Evolutionary conservation across 2,888 invertebrate genomes (phyloP).

Genomic region (Limnephilus lunatus): DNA sequence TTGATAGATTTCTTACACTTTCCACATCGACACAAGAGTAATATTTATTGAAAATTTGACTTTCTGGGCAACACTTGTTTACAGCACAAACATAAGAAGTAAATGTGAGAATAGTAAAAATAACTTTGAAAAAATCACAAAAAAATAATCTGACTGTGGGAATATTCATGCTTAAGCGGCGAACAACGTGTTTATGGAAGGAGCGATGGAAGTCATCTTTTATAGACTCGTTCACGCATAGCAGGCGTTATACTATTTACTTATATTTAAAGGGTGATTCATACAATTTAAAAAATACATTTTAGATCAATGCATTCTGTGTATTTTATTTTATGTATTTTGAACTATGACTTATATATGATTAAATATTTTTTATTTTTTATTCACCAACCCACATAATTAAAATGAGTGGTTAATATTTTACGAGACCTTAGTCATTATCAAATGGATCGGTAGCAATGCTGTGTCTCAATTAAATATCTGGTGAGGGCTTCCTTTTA

Average conservation of each 20-base stretch:
- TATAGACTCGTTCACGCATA: neutral
- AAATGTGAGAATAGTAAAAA: neutral
- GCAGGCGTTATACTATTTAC: neutral
- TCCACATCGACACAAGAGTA: neutral
- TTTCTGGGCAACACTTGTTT: neutral
- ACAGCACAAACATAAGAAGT: neutral
- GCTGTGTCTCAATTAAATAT: too few species aligned
- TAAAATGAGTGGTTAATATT: too few species aligned
- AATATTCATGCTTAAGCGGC: neutral
- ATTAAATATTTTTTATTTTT: too few species aligned
- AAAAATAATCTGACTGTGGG: neutral
- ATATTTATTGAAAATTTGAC: neutral
- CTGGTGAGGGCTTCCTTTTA: too few species aligned
- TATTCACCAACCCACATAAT: too few species aligned
- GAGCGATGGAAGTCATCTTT: neutral
- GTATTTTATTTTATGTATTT: too few species aligned
- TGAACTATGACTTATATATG: too few species aligned
- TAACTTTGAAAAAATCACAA: neutral
- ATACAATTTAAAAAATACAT: neutral
- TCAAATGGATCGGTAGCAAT: too few species aligned
- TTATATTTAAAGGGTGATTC: neutral
- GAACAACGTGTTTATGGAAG: neutral
- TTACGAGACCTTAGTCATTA: too few species aligned
- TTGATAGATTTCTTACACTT: neutral
- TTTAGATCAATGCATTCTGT: too few species aligned